Evolutionary conservation across 64 coral and sea anemone genomes (phyloP).

Genomic region (Stichodactyla helianthus): DNA sequence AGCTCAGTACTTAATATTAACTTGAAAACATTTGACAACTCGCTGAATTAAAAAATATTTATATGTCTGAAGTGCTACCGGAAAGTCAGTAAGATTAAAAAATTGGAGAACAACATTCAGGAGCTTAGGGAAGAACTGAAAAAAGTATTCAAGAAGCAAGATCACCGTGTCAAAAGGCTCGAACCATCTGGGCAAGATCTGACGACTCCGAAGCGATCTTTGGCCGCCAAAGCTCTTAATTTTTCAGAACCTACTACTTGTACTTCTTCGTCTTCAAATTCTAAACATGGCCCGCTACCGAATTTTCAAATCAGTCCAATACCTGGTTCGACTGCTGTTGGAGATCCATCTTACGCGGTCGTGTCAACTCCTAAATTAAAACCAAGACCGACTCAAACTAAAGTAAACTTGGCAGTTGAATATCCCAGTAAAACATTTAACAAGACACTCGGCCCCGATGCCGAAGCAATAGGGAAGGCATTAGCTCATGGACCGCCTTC

Average conservation of each 20-base stretch:
- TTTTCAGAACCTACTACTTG: background rate
- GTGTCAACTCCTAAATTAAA: constrained; percentile 27
- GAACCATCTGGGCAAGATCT: too few species aligned
- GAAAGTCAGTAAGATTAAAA: too few species aligned
- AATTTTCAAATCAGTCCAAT: background rate
- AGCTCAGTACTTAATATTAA: background rate
- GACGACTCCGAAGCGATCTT: background rate
- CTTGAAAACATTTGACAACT: background rate
- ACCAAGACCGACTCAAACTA: constrained; percentile 6
- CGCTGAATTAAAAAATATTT: background rate
- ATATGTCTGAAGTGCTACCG: background rate
- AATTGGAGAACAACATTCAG: too few species aligned
- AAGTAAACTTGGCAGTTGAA: constrained; percentile 38
- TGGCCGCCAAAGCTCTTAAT: background rate
- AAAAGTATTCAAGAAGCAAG: too few species aligned
- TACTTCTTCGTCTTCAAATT: background rate
- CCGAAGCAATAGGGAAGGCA: constrained; percentile 56
- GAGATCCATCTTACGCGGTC: background rate
- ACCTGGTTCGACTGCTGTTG: background rate
- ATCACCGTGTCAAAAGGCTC: too few species aligned
- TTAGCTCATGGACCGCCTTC: constrained; percentile 53
- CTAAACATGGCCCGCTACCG: background rate
- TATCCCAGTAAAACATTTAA: constrained; percentile 62
- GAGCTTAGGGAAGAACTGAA: too few species aligned
- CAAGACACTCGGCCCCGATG: constrained; percentile 29